A percentile compares a stretch with the other conserved stretches of the same genome.
phyloP scores from a whole-genome alignment of 2,888 invertebrate species.

The Octonoba sinensis region DNA sequence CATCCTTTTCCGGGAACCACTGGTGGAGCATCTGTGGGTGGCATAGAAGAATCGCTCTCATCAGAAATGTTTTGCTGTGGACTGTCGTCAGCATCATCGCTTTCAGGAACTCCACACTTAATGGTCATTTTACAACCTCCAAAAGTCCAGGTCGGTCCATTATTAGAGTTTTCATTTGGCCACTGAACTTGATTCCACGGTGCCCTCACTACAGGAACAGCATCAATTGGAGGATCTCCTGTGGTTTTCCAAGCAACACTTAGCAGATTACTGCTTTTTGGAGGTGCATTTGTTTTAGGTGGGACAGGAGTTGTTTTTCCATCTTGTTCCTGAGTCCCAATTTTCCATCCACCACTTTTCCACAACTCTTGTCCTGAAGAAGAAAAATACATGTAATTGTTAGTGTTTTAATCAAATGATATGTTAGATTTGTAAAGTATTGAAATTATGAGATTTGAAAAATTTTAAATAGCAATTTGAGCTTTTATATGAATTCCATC shows the following conservation, averaged over 20 bases:
- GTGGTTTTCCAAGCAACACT: slow-evolving; percentile 40
- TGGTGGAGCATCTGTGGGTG: slow-evolving; percentile 28
- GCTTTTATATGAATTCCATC: too few relatives aligned
- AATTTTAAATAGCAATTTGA: too few relatives aligned
- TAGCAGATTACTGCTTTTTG: slow-evolving; percentile 42
- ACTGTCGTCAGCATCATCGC: slow-evolving; percentile 23
- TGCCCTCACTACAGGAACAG: background rate
- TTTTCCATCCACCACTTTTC: slow-evolving; percentile 29
- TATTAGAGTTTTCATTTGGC: slow-evolving; percentile 3
- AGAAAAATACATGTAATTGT: too few relatives aligned
- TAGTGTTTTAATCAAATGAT: too few relatives aligned
- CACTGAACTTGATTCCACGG: slow-evolving; percentile 33
- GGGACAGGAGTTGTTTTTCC: background rate
- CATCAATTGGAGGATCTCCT: slow-evolving; percentile 15
- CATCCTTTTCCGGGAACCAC: slow-evolving; percentile 24
- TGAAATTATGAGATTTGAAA: too few relatives aligned
- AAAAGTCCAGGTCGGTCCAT: slow-evolving; percentile 34
- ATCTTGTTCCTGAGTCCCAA: background rate
- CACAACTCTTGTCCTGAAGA: slow-evolving; percentile 2
- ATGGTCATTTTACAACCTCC: slow-evolving; percentile 45
- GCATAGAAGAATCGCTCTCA: slow-evolving; percentile 8
- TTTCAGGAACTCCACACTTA: slow-evolving; percentile 38
- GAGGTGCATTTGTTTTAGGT: slow-evolving; percentile 25
- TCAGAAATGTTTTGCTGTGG: slow-evolving; percentile 13
- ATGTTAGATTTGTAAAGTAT: too few relatives aligned